Conservation (phyloP, 2,797 vertebrate species). For the Sebastes nivosus region DNA sequence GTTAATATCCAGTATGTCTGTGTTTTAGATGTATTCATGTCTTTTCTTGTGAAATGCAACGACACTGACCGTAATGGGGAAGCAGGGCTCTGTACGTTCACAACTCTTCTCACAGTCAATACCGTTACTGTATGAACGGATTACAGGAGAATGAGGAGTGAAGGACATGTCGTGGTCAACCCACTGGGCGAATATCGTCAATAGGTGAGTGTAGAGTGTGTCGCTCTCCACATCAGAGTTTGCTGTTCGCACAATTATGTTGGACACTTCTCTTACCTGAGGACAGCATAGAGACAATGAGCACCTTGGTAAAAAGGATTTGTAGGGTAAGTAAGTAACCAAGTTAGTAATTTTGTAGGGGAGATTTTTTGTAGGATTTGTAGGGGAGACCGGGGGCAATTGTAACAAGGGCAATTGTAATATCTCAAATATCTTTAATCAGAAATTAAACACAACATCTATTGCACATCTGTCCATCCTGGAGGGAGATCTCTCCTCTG, state of each 20-base stretch:
- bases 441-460: too few species aligned
- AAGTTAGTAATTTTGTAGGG: too few species aligned
- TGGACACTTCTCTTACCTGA: slow-evolving; percentile 89
- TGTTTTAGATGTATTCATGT: not conserved
- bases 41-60: not conserved
- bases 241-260: slow-evolving; percentile 78
- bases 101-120: slow-evolving; percentile 78
- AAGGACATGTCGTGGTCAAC: slow-evolving; percentile 88
- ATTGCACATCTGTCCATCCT: too few species aligned
- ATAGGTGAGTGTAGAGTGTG: slow-evolving; percentile 75
- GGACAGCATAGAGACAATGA: slow-evolving; percentile 1
- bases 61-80: slow-evolving; percentile 82
- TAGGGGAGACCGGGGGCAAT: too few species aligned
- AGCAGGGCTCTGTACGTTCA: slow-evolving; percentile 81
- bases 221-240: slow-evolving; percentile 74
- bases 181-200: slow-evolving; percentile 90
- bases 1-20: not conserved
- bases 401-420: too few species aligned
- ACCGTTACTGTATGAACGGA: slow-evolving; percentile 65
- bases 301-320: not conserved
- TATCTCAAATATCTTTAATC: too few species aligned
- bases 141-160: slow-evolving; percentile 80
- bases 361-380: too few species aligned
- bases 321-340: slow-evolving; percentile 29
- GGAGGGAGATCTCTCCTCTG: too few species aligned